phyloP scores from a whole-genome alignment of 2,113 vertebrate species.

The Platichthys flesus region DNA sequence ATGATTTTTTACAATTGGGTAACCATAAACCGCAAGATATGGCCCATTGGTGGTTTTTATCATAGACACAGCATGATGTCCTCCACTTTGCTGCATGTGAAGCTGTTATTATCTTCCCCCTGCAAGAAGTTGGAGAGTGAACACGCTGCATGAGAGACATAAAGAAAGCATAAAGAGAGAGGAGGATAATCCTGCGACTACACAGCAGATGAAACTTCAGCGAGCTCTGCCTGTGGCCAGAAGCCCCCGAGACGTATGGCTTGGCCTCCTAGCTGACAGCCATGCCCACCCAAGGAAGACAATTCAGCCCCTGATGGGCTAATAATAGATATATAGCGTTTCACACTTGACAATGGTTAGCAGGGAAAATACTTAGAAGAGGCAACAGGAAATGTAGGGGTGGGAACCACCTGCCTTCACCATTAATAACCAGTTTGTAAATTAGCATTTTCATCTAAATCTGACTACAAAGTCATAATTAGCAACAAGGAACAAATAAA shows the following conservation, averaged over 20 bases:
- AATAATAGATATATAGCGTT: conserved; percentile 54
- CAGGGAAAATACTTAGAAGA: conserved; percentile 19
- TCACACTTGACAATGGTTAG: conserved; percentile 22
- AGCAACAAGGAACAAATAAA: too few species aligned
- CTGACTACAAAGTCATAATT: too few species aligned
- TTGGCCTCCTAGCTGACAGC: conserved; percentile 41
- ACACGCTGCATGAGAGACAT: not conserved
- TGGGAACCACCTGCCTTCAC: conserved; percentile 51
- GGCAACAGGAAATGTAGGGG: conserved; percentile 44
- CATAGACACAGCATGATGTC: not conserved
- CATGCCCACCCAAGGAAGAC: conserved; percentile 20
- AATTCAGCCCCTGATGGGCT: conserved; percentile 54
- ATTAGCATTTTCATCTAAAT: too few species aligned
- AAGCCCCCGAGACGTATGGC: conserved; percentile 2
- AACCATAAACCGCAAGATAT: conserved; percentile 7
- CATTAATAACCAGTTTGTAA: conserved; percentile 34
- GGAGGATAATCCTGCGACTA: conserved; percentile 13
- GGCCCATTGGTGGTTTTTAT: conserved; percentile 8
- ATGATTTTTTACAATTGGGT: not conserved
- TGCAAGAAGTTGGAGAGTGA: not conserved
- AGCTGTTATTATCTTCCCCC: conserved; percentile 17
- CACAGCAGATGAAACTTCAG: conserved; percentile 19
- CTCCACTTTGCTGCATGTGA: conserved; percentile 14
- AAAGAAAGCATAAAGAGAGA: not conserved
- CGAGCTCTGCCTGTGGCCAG: conserved; percentile 18